These are phyloP conservation scores for Neolamprologus longior DNA, from an alignment of 2,113 vertebrate genomes.

Conservation along the genomic window DNA sequence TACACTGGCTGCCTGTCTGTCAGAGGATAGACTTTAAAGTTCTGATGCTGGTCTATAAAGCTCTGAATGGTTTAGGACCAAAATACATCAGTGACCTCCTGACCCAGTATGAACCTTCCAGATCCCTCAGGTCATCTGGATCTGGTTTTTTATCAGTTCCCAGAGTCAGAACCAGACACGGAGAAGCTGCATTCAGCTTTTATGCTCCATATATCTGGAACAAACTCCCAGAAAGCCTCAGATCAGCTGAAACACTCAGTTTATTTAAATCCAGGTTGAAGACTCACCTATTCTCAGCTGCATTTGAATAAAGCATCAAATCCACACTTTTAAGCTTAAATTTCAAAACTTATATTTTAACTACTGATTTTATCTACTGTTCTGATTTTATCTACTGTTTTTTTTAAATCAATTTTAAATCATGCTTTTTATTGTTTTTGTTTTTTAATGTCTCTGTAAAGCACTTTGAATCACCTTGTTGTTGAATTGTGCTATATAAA, in stretches of 20 bases:
- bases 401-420: neutral
- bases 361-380: neutral
- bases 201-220: neutral
- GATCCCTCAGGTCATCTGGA: too few relatives aligned
- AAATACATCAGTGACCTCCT: too few relatives aligned
- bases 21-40: too few relatives aligned
- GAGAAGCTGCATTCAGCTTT: neutral
- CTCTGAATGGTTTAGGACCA: too few relatives aligned
- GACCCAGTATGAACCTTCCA: too few relatives aligned
- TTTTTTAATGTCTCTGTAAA: neutral
- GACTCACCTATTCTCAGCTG: neutral
- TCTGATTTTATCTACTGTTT: neutral
- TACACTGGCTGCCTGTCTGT: too few relatives aligned
- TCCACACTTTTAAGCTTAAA: neutral
- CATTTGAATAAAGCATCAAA: neutral
- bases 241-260: neutral
- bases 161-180: neutral
- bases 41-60: too few relatives aligned
- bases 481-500: neutral
- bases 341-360: neutral
- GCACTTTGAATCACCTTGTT: neutral
- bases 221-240: neutral
- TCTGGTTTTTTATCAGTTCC: accelerated
- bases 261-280: neutral
- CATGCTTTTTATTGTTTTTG: neutral